Base-by-base conservation (phyloP, 2,113 vertebrate species). In the Argyrosomus japonicus region DNA sequence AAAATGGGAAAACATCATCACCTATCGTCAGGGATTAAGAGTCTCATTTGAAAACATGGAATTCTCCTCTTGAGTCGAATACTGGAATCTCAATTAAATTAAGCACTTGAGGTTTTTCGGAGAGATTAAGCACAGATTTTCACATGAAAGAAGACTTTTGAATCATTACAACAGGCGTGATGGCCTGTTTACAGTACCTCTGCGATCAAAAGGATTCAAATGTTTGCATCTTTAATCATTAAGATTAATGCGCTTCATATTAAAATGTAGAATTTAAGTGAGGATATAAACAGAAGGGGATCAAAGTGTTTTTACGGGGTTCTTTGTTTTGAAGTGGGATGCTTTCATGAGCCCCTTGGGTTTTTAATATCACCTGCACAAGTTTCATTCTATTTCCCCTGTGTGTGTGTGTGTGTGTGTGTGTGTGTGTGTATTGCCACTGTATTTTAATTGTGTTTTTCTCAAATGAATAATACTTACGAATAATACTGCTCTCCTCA, bases 301-400 rank as follows among this genome's bases (percentile, higher is more conserved):
- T 88, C 65, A 84, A 86, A 82, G 69, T 69, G n/a, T 15, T 58
- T 62, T 25, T 45, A 48, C 51, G 11, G 27, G 45, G 17, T 62
- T 71, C 56, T 85, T 83, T 87, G 53, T 84, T 90, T 77, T 79
- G 61, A 74, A 77, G 68, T 62, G 47, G 40, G 43, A 57, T 70
- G 21, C 25, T 77, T 79, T 67, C 57, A 79, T 63, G 74, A 79
- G 48, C 57, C 54, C 61, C 50, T 15, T 10, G 25, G 56, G 70
- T 63, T 75, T 87, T 58, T 47, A 81, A 76, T 74, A 63, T 64
- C 68, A 81, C 83, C 81, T 84, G 64, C 40, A 21, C 48, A 62
- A n/a, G 25, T 82, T 56, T 76, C 57, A 61, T 48, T 75, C 18
- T 57, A 17, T 68, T 76, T 74, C 17, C 63, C 17, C 21, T 54